These are phyloP conservation scores for Microdon myrmicae DNA, from an alignment of 2,888 invertebrate genomes.

Conservation along the genomic window DNA sequence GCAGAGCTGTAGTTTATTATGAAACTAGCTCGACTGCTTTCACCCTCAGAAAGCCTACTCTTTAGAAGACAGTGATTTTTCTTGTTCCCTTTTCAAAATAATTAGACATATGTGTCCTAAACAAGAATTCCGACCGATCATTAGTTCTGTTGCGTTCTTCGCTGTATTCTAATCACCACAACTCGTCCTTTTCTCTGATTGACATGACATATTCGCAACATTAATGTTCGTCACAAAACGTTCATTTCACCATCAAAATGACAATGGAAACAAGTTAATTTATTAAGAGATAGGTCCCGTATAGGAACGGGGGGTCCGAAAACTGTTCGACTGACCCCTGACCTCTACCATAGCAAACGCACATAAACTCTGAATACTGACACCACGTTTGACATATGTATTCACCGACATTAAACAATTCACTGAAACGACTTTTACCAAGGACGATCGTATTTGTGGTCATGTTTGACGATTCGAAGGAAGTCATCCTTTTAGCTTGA, in stretches of 20 bases:
- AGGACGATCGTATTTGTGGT: conserved; percentile 32
- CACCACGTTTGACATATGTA: conserved; percentile 48
- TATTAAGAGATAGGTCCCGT: conserved; percentile 22
- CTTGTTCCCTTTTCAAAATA: conserved; percentile 21
- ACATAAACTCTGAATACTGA: conserved; percentile 35
- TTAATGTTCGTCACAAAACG: conserved; percentile 30
- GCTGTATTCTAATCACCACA: not conserved
- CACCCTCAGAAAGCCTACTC: no score
- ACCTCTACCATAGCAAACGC: no score
- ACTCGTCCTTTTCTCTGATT: not conserved
- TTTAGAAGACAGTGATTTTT: no score
- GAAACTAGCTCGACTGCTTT: no score
- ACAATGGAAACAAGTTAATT: conserved; percentile 48
- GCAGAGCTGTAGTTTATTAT: no score
- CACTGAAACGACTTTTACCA: not conserved
- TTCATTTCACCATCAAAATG: conserved; percentile 16
- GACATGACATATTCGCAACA: conserved; percentile 38
- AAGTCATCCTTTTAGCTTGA: conserved; percentile 32
- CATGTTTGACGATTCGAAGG: conserved; percentile 33
- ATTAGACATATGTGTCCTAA: conserved; percentile 45
- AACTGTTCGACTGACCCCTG: conserved; percentile 33
- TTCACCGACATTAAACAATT: conserved; percentile 46
- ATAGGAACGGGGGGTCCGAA: not conserved
- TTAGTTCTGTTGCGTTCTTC: not conserved
- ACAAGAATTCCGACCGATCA: conserved; percentile 13